A percentile compares a stretch with the other conserved stretches of the same genome.
Conservation (phyloP, 1,140 invertebrate species). For the Plectrocnemia conspersa region DNA sequence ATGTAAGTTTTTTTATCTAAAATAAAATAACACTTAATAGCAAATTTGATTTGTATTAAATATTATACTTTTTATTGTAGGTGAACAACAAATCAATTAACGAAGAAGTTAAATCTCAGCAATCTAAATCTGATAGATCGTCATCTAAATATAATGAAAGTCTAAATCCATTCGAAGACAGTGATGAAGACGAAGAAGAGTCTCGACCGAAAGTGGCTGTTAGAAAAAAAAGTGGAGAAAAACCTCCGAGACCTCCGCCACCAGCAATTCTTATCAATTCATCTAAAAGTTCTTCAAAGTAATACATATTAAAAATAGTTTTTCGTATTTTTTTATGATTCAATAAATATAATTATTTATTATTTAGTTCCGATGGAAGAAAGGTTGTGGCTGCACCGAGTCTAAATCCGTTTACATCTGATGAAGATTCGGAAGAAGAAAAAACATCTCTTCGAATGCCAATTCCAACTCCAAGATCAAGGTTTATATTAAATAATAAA, state of each 20-base stretch:
- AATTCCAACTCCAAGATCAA: slow-evolving; percentile 53
- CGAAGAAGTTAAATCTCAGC: neutral
- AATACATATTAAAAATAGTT: no score
- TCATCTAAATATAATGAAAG: slow-evolving; percentile 30
- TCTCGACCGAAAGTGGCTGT: neutral
- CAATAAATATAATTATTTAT: neutral
- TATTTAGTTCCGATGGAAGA: slow-evolving; percentile 27
- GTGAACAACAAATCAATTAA: neutral
- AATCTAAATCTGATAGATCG: neutral
- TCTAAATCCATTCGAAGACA: slow-evolving; percentile 69
- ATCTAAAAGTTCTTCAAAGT: neutral
- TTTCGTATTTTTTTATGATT: neutral
- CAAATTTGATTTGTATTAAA: neutral
- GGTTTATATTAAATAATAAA: slow-evolving; percentile 36
- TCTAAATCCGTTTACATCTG: slow-evolving; percentile 67
- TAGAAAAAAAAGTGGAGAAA: slow-evolving; percentile 23
- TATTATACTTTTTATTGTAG: neutral
- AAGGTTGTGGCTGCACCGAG: slow-evolving; percentile 45
- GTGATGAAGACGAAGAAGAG: slow-evolving; percentile 51
- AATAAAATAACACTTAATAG: neutral
- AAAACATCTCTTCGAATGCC: slow-evolving; percentile 41
- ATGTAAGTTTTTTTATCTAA: neutral
- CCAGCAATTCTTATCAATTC: slow-evolving; percentile 43
- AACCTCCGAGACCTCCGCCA: slow-evolving; percentile 32
- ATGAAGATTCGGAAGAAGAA: slow-evolving; percentile 55